Evolutionary conservation across 2,888 invertebrate genomes (phyloP).

Genomic region (Tridacna crocea): DNA sequence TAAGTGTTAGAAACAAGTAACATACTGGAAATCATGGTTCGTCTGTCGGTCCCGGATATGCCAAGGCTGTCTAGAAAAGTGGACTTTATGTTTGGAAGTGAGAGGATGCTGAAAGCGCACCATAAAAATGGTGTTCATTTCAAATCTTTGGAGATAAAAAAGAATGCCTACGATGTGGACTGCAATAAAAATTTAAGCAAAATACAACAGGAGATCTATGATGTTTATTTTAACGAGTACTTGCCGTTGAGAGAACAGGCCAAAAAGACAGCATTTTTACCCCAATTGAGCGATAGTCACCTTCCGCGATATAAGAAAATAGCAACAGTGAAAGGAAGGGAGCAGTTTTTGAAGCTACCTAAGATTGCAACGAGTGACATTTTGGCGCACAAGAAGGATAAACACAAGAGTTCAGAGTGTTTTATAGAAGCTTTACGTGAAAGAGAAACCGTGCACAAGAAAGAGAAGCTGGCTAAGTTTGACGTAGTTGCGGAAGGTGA

Average conservation of each 20-base stretch:
- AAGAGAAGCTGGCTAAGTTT: neutral
- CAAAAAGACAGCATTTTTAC: constrained; percentile 25
- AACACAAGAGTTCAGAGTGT: neutral
- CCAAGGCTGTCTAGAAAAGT: constrained; percentile 20
- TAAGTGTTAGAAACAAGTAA: neutral
- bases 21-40: neutral
- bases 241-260: constrained; percentile 54
- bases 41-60: constrained; percentile 4
- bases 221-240: constrained; percentile 61
- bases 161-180: constrained; percentile 35
- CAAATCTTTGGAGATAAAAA: constrained; percentile 50
- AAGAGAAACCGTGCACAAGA: constrained; percentile 4
- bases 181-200: constrained; percentile 54
- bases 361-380: constrained; percentile 15
- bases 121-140: constrained; percentile 58
- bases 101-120: constrained; percentile 55
- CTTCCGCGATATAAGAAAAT: constrained; percentile 33
- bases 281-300: constrained; percentile 19
- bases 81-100: constrained; percentile 58
- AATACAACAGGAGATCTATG: constrained; percentile 60
- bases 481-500: neutral
- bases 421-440: constrained; percentile 23
- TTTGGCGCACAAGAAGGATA: neutral
- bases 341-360: constrained; percentile 21
- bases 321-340: constrained; percentile 29